These are phyloP conservation scores for Drosophila anomalata DNA, from an alignment of 2,888 invertebrate species.

Conservation along the genomic window DNA sequence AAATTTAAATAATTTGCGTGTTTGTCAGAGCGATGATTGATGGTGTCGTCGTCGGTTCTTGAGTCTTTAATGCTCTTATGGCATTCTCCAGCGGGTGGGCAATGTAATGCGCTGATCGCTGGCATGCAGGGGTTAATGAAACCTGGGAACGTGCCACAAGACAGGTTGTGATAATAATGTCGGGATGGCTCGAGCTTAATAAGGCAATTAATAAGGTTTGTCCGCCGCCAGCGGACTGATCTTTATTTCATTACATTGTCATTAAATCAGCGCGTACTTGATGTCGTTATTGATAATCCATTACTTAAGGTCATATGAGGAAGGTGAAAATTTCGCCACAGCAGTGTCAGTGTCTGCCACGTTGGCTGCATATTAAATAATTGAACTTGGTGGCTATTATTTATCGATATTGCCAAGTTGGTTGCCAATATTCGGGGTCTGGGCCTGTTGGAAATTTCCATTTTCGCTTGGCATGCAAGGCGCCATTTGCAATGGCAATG, in stretches of 20 bases:
- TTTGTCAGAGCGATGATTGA: constrained; percentile 65
- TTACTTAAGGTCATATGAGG: constrained; percentile 49
- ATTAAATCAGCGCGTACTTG: constrained; percentile 11
- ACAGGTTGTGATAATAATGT: constrained; percentile 2
- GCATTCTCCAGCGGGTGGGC: constrained; percentile 33
- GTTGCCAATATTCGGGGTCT: constrained; percentile 45
- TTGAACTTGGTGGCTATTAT: constrained; percentile 46
- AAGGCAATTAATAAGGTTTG: constrained; percentile 11
- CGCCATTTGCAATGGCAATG: constrained; percentile 46
- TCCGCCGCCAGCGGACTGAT: constrained; percentile 4
- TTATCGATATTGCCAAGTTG: constrained; percentile 11
- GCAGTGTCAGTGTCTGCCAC: constrained; percentile 13
- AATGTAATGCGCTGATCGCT: constrained; percentile 38
- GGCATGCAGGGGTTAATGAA: constrained; percentile 31
- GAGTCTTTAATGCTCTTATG: constrained; percentile 31
- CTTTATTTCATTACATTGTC: constrained; percentile 3
- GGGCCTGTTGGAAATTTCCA: constrained; percentile 1
- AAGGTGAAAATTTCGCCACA: constrained; percentile 38
- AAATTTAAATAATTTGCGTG: constrained; percentile 36
- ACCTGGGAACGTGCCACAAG: constrained; percentile 48
- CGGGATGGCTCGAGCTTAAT: constrained; percentile 1
- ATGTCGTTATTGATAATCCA: constrained; percentile 24
- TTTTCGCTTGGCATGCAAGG: constrained; percentile 52
- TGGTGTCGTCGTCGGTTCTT: constrained; percentile 20
- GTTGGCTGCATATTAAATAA: constrained; percentile 55